These are phyloP conservation scores for Dexiosoma caninum DNA, from an alignment of 2,888 invertebrate genomes.

Conservation along the genomic window DNA sequence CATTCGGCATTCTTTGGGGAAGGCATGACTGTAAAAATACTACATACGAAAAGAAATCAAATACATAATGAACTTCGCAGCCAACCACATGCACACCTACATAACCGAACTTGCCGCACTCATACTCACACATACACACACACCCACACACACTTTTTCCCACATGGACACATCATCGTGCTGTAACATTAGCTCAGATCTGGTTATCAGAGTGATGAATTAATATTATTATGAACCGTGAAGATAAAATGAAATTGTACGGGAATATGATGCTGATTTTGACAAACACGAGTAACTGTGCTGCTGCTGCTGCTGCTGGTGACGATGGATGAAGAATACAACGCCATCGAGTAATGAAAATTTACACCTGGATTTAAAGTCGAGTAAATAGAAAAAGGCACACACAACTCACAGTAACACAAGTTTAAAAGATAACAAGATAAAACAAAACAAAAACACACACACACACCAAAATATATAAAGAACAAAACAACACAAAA, in stretches of 20 bases:
- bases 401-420: constrained; percentile 18
- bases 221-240: constrained; percentile 35
- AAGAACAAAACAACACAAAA: neutral
- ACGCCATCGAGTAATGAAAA: constrained; percentile 6
- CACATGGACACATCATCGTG: neutral
- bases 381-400: constrained; percentile 20
- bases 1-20: neutral
- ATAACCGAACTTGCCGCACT: neutral
- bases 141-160: neutral
- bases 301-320: neutral
- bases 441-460: no score
- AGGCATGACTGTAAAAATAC: neutral
- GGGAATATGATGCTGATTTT: neutral
- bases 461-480: no score
- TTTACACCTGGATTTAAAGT: constrained; percentile 40
- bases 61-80: no score
- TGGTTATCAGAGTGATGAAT: constrained; percentile 24
- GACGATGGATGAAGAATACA: constrained; percentile 10
- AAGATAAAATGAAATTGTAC: constrained; percentile 9
- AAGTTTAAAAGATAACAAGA: constrained; percentile 2
- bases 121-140: neutral
- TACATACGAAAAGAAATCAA: neutral
- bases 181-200: neutral
- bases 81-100: no score
- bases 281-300: neutral